Base-by-base conservation (phyloP, 2,113 vertebrate genomes). In the Origma solitaria region DNA sequence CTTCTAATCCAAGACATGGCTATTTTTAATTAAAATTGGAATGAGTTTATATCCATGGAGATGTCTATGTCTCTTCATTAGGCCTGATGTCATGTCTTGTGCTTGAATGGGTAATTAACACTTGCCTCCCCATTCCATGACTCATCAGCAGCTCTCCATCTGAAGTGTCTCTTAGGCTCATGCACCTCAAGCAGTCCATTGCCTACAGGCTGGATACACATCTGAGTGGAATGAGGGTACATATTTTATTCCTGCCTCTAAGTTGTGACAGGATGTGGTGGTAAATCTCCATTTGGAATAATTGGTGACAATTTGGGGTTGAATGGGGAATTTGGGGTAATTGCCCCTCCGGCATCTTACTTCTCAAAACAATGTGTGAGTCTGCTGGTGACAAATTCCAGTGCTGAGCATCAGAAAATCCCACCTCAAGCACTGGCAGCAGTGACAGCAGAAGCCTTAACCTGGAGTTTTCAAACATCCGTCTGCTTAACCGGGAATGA, bases 351-450 rank as follows among this genome's bases (percentile, higher is more conserved):
- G 51, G 69, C 73, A 56, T 25, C 49, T 79, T 64, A n/a, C 30
- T 86, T 53, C 51, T 49, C 17, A 79, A 77, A 87, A 56, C 13
- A n/a, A 31, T 6, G 1, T 44, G 15, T 64, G 73, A 87, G 58
- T 54, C 54, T 1, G 2, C 37, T 70, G 68, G 31, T 45, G 13
- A 69, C 58, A 57, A 57, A 80, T 80, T 81, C 72, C 54, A 70
- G 13, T 61, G 68, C 54, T 81, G 86, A 81, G 40, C 27, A 30
- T 68, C 70, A 56, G 64, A 56, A 71, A 35, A 75, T 58, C 68
- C 64, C 2, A 0, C 10, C 20, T 30, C 2, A 0, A 69, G 40
- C 68, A 24, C 3, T 33, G 50, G 58, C 80, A 88, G 51, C 0
- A 0, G n/a, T n/a, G 71, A n/a, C 24, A 71, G 60, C 24, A 58